phyloP scores from a whole-genome alignment of 2,797 vertebrate species.

The Artibeus jamaicensis region DNA sequence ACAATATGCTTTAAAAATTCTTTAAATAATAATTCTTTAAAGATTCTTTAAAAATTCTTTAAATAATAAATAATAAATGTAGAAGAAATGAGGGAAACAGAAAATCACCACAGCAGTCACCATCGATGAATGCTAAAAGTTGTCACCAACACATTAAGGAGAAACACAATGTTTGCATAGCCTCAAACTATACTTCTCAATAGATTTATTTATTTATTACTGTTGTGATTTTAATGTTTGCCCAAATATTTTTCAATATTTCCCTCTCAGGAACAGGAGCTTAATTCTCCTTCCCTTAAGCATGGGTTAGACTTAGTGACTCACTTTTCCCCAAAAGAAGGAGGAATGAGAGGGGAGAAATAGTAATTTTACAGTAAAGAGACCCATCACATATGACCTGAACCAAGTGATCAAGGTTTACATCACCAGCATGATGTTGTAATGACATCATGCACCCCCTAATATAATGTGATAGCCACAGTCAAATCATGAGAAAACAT shows the following conservation, averaged over 20 bases:
- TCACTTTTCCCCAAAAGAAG: not conserved
- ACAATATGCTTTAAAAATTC: too few species aligned
- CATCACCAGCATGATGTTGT: not conserved
- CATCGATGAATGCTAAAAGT: not conserved
- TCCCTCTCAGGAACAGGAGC: not conserved
- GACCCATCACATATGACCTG: not conserved
- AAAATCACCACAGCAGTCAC: not conserved
- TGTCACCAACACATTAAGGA: not conserved
- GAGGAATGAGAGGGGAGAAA: not conserved
- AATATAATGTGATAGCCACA: not conserved
- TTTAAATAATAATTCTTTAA: not conserved
- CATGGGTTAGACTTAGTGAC: not conserved
- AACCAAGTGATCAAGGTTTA: not conserved
- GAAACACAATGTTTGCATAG: not conserved
- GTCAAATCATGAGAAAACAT: not conserved
- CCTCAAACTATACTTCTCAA: not conserved
- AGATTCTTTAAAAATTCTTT: not conserved
- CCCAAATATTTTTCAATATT: not conserved
- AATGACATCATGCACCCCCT: too few species aligned
- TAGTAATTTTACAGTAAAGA: not conserved
- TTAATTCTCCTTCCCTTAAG: not conserved
- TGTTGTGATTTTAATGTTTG: not conserved
- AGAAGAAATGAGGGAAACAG: conserved; percentile 4
- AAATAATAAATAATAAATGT: not conserved
- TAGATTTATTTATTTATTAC: not conserved